These are phyloP conservation scores for Pseudorhombus dupliciocellatus DNA, from an alignment of 2,113 vertebrate species.

Conservation along the genomic window DNA sequence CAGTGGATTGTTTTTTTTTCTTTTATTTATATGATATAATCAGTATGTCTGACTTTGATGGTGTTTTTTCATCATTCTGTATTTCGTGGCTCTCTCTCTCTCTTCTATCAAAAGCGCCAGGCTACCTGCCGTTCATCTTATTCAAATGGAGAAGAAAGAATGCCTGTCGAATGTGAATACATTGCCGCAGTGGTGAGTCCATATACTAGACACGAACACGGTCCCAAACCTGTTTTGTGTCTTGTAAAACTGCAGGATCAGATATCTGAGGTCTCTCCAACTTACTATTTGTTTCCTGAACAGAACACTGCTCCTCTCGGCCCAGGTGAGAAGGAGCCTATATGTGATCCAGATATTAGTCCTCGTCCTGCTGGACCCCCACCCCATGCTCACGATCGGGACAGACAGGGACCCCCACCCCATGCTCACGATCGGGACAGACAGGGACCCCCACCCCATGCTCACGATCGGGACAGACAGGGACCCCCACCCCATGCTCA, in stretches of 20 bases:
- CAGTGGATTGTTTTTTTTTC: too few species aligned
- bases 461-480: background rate
- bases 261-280: background rate
- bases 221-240: too few species aligned
- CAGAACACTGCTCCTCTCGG: slow-evolving; percentile 5
- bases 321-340: background rate
- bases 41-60: too few species aligned
- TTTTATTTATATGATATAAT: too few species aligned
- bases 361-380: background rate
- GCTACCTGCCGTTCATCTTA: slow-evolving; percentile 13
- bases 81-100: background rate
- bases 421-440: background rate
- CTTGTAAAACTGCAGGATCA: background rate
- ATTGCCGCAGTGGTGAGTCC: slow-evolving; percentile 23
- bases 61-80: background rate
- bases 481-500: background rate
- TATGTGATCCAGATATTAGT: too few species aligned
- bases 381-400: background rate
- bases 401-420: background rate
- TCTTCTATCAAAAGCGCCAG: slow-evolving; percentile 10
- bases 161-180: slow-evolving; percentile 10
- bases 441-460: background rate
- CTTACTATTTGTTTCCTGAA: background rate
- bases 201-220: background rate
- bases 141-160: accelerated